Conservation (phyloP, 2,113 vertebrate genomes). For the Anolis sagrei region DNA sequence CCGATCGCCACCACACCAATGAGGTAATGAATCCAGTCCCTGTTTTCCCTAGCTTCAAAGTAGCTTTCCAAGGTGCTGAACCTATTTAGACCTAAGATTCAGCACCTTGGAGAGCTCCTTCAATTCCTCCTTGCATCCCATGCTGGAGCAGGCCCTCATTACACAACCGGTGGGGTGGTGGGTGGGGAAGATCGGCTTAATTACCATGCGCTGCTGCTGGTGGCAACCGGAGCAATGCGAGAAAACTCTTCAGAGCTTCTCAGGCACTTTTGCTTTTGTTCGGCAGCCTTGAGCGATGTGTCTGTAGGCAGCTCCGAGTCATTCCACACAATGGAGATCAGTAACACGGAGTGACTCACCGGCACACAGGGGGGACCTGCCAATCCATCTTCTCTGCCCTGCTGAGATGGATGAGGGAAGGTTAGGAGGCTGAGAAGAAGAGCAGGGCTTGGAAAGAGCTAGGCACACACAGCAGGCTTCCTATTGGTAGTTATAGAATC, state of each 20-base stretch:
- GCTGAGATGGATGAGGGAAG: slow-evolving; percentile 49
- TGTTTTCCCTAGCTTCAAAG: no score
- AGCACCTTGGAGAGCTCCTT: neutral
- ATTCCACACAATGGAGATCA: slow-evolving; percentile 72
- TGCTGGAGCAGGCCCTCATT: slow-evolving; percentile 62
- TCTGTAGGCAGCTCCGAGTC: slow-evolving; percentile 76
- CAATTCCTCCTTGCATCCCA: slow-evolving; percentile 50
- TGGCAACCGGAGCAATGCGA: slow-evolving; percentile 71
- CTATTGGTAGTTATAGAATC: no score
- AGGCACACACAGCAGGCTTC: no score
- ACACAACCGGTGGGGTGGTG: slow-evolving; percentile 66
- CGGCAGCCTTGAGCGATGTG: slow-evolving; percentile 51
- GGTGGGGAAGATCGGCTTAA: slow-evolving; percentile 74
- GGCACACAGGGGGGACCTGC: slow-evolving; percentile 63
- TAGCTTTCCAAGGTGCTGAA: no score
- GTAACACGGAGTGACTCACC: slow-evolving; percentile 70
- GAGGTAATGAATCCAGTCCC: no score
- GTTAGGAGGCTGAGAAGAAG: slow-evolving; percentile 14
- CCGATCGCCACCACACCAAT: no score
- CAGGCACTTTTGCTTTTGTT: slow-evolving; percentile 66
- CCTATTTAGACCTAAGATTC: no score
- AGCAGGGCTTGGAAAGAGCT: neutral
- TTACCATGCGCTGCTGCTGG: slow-evolving; percentile 73
- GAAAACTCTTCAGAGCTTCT: slow-evolving; percentile 64
- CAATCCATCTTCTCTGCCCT: slow-evolving; percentile 56